Conservation (phyloP, 2,888 invertebrate genomes). For the Coleophora flavipennella region DNA sequence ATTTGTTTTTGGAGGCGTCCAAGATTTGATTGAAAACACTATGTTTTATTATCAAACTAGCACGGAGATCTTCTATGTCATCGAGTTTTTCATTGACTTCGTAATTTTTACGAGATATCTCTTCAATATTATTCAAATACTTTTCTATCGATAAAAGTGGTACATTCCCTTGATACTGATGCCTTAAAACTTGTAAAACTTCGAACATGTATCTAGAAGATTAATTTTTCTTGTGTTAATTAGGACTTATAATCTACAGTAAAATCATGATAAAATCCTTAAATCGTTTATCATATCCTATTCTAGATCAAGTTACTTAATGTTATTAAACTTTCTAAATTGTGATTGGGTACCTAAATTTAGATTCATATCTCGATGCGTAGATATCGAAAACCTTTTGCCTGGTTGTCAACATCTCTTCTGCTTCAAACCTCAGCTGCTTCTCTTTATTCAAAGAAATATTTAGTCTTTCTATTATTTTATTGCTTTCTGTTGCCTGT, state of each 20-base stretch:
- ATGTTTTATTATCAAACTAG: constrained; percentile 46
- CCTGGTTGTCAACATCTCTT: constrained; percentile 47
- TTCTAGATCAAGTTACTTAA: too few species aligned
- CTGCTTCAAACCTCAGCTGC: constrained; percentile 42
- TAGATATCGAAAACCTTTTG: constrained; percentile 60
- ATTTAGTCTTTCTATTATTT: constrained; percentile 51
- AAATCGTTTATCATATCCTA: too few species aligned
- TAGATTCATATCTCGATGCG: constrained; percentile 43
- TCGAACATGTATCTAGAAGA: constrained; percentile 49
- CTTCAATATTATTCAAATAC: constrained; percentile 43
- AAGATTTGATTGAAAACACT: constrained; percentile 51
- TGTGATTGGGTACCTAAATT: constrained; percentile 41
- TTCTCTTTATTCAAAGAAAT: constrained; percentile 47
- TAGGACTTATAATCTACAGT: background rate
- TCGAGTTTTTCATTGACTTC: constrained; percentile 42
- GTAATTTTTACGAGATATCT: constrained; percentile 35
- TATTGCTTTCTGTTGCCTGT: constrained; percentile 55
- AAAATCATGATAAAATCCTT: too few species aligned
- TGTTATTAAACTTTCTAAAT: too few species aligned
- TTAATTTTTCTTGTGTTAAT: too few species aligned
- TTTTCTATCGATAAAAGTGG: constrained; percentile 50
- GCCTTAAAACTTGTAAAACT: constrained; percentile 45
- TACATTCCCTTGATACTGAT: constrained; percentile 57
- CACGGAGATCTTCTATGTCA: constrained; percentile 50
- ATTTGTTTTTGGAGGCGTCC: constrained; percentile 42